Evolutionary conservation across 2,797 vertebrate genomes (phyloP).

Genomic region (Mionectes olivaceus): DNA sequence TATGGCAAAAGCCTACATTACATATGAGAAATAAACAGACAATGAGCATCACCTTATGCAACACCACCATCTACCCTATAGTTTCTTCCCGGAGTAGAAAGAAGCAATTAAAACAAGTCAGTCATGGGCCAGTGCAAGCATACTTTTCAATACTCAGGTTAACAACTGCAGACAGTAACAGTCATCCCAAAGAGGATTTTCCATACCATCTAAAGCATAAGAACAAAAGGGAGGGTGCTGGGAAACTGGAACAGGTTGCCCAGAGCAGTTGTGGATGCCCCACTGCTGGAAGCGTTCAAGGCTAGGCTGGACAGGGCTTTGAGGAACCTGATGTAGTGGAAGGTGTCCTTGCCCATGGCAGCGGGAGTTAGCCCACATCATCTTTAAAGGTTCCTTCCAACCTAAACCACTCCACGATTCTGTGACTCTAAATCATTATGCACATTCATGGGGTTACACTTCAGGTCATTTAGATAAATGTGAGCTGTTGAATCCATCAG

Average conservation of each 20-base stretch:
- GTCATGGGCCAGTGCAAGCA: neutral
- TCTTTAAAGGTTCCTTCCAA: neutral
- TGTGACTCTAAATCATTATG: neutral
- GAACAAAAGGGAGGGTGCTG: neutral
- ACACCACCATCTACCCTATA: neutral
- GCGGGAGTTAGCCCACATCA: neutral
- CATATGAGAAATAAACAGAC: neutral
- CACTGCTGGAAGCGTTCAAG: neutral
- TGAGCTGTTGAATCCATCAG: neutral
- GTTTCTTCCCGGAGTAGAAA: neutral
- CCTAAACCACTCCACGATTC: neutral
- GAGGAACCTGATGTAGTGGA: neutral
- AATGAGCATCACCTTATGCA: neutral
- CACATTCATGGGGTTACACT: neutral
- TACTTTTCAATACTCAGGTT: neutral
- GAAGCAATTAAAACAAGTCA: neutral
- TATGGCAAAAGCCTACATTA: neutral
- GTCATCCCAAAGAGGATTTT: neutral
- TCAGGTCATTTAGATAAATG: neutral
- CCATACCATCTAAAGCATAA: neutral
- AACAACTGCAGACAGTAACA: neutral
- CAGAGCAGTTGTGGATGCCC: neutral
- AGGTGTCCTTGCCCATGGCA: fast-evolving
- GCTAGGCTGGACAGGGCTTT: neutral
- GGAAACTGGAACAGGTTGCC: neutral